Conservation (phyloP, 2,113 vertebrate species). For the Mustela lutreola region DNA sequence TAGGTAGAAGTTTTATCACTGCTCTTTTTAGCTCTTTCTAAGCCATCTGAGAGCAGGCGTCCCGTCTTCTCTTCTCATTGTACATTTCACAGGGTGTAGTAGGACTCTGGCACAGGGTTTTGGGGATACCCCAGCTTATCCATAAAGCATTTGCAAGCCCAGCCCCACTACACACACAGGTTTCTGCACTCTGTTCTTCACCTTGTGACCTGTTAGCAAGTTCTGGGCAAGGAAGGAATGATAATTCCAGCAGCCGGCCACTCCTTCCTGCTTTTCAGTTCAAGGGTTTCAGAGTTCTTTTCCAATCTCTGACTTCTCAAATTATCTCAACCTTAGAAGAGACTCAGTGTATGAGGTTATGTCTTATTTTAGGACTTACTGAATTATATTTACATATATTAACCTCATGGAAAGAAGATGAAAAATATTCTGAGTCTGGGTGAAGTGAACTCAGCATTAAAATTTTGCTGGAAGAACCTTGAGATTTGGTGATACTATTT, state of each 20-base stretch:
- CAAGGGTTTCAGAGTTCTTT: not conserved
- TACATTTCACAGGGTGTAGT: not conserved
- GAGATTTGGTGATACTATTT: constrained; percentile 1
- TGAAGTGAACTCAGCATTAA: constrained; percentile 21
- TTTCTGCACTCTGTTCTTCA: not conserved
- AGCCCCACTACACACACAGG: not conserved
- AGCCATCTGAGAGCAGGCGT: not conserved
- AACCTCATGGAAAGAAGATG: constrained; percentile 31
- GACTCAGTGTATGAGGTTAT: not conserved
- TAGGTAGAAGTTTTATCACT: not conserved
- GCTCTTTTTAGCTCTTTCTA: constrained; percentile 9
- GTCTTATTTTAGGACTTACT: constrained; percentile 13
- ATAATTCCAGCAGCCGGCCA: not conserved
- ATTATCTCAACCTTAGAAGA: not conserved
- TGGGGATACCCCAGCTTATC: not conserved
- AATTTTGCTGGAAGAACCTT: not conserved
- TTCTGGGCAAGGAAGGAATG: not conserved
- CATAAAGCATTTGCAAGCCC: not conserved
- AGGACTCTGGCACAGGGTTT: not conserved
- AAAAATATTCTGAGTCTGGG: constrained; percentile 28
- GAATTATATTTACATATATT: constrained; percentile 44
- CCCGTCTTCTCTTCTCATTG: not conserved
- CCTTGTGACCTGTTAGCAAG: not conserved
- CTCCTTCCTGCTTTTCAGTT: not conserved
- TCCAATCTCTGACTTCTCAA: constrained; percentile 32